phyloP scores from a whole-genome alignment of 2,888 invertebrate species.

The Escarpia spicata region DNA sequence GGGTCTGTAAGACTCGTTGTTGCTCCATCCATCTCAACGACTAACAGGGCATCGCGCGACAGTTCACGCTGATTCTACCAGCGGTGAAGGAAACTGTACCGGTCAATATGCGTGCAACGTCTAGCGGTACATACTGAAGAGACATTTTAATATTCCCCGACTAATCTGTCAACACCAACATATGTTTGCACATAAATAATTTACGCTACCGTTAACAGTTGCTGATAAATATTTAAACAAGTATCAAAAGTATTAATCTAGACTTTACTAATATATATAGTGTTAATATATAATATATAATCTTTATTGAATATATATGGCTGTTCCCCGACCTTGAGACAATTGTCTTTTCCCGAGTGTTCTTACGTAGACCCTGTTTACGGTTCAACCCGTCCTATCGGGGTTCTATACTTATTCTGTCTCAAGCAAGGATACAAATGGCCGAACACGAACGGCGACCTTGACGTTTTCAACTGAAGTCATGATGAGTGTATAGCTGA shows the following conservation, averaged over 20 bases:
- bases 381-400: not conserved
- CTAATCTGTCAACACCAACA: not conserved
- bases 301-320: not conserved
- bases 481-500: not conserved
- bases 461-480: conserved; percentile 65
- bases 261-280: too few relatives aligned
- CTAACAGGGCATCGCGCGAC: conserved; percentile 53
- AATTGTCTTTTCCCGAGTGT: not conserved
- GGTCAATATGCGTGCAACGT: not conserved
- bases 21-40: conserved; percentile 57
- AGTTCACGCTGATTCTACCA: conserved; percentile 53
- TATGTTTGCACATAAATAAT: too few relatives aligned
- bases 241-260: too few relatives aligned
- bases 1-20: conserved; percentile 58
- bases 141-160: not conserved
- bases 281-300: too few relatives aligned
- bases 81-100: not conserved
- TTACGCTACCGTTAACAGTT: too few relatives aligned
- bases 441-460: conserved; percentile 70
- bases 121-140: not conserved
- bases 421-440: conserved; percentile 67
- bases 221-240: too few relatives aligned
- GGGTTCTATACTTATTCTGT: not conserved
- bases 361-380: not conserved
- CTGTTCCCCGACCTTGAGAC: not conserved